Conservation (phyloP, 2,888 invertebrate species). For the Cerceris rybyensis region DNA sequence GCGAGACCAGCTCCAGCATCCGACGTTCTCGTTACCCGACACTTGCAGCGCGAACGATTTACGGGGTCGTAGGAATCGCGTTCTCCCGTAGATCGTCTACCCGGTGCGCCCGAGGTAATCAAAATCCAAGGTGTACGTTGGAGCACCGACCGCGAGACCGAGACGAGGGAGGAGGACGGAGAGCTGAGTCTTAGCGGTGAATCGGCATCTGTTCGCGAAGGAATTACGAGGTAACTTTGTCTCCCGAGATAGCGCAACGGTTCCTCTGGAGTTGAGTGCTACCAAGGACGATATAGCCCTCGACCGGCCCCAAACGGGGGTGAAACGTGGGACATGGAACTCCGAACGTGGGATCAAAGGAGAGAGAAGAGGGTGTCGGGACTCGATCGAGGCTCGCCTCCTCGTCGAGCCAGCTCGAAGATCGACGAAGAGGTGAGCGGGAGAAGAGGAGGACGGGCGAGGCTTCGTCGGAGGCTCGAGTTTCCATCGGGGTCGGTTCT, state of each 20-base stretch:
- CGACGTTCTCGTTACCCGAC: too few relatives aligned
- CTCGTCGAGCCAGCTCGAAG: too few relatives aligned
- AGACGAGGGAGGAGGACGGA: not conserved
- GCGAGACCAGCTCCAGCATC: too few relatives aligned
- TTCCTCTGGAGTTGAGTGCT: constrained; percentile 74
- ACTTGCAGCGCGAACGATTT: too few relatives aligned
- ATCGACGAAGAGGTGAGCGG: constrained; percentile 61
- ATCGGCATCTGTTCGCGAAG: constrained; percentile 81
- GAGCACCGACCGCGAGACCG: not conserved
- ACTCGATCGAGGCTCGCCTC: constrained; percentile 26
- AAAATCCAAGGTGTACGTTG: constrained; percentile 41
- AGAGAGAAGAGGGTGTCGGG: constrained; percentile 30
- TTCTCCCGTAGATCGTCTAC: too few relatives aligned
- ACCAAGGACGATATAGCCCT: constrained; percentile 50
- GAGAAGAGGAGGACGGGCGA: constrained; percentile 81
- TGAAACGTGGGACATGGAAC: constrained; percentile 14
- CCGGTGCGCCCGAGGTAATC: constrained; percentile 37
- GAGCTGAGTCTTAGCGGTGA: constrained; percentile 72
- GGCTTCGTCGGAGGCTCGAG: constrained; percentile 77
- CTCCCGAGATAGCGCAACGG: constrained; percentile 79
- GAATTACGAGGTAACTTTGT: constrained; percentile 81
- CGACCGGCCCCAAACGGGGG: constrained; percentile 4
- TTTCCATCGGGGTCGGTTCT: constrained; percentile 81
- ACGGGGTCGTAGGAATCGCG: too few relatives aligned
- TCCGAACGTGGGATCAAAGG: constrained; percentile 1